Evolutionary conservation across 23 tunicate genomes (phyloP).

Genomic region (Trididemnum clinides): DNA sequence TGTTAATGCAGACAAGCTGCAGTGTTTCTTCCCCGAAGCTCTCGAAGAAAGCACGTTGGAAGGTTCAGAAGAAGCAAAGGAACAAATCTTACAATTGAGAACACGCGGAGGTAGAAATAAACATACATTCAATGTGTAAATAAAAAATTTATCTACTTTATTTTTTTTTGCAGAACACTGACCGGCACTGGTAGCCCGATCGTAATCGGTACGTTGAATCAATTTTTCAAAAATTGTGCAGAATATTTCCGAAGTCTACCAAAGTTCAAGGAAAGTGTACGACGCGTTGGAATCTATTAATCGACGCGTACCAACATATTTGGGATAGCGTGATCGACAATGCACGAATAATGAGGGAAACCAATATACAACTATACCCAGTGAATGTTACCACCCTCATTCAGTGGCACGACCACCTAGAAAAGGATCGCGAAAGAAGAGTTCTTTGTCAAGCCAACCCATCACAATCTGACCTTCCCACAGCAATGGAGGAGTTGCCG

Average conservation of each 20-base stretch:
- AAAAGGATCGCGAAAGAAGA: background rate
- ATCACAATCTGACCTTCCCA: background rate
- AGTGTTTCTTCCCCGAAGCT: too few species aligned
- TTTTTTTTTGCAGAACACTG: background rate
- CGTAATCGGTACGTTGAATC: background rate
- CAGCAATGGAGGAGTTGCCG: background rate
- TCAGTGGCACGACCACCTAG: background rate
- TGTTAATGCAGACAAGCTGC: too few species aligned
- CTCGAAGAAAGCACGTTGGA: too few species aligned
- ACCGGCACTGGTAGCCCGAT: background rate
- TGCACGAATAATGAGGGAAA: background rate
- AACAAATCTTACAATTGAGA: too few species aligned
- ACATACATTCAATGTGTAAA: too few species aligned
- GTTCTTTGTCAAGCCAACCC: background rate
- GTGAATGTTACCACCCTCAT: background rate
- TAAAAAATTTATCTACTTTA: too few species aligned
- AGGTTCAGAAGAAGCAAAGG: too few species aligned
- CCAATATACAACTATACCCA: background rate
- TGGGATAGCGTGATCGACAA: background rate
- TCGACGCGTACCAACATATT: background rate
- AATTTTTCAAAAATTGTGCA: background rate
- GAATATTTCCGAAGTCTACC: background rate
- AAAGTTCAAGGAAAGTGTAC: too few species aligned
- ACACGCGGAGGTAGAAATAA: too few species aligned
- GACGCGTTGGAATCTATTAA: background rate